Conservation (phyloP, 2,113 vertebrate species). For the Heterochromis multidens region DNA sequence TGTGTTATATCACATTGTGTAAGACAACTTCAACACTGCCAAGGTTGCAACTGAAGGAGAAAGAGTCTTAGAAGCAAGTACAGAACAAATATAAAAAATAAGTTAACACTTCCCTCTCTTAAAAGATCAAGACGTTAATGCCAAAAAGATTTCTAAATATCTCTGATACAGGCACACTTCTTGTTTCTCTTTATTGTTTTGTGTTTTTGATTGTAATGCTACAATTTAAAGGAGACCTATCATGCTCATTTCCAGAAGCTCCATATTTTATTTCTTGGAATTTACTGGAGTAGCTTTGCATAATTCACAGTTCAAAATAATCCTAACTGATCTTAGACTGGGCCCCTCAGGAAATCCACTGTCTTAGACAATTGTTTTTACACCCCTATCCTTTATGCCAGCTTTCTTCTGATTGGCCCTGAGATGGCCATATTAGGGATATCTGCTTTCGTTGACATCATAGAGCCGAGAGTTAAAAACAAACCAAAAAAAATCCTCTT, state of each 20-base stretch:
- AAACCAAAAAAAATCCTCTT: too few relatives aligned
- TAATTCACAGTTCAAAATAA: neutral
- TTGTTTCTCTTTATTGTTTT: neutral
- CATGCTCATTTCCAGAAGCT: neutral
- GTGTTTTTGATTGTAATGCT: neutral
- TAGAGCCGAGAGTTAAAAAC: neutral
- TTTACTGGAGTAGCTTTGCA: neutral
- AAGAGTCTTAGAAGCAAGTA: too few relatives aligned
- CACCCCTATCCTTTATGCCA: neutral
- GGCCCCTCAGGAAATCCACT: neutral
- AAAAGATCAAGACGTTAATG: too few relatives aligned
- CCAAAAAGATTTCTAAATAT: too few relatives aligned
- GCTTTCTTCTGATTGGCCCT: neutral
- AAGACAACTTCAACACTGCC: too few relatives aligned
- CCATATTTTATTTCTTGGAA: too few relatives aligned
- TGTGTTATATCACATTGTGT: too few relatives aligned
- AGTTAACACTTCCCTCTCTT: too few relatives aligned
- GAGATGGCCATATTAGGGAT: neutral
- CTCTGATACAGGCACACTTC: neutral
- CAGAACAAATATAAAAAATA: too few relatives aligned
- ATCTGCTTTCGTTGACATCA: neutral
- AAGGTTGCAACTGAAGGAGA: too few relatives aligned
- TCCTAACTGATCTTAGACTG: neutral
- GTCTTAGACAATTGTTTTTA: neutral
- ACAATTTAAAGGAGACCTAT: neutral